Base-by-base conservation (phyloP, 2,888 invertebrate genomes). In the Therioaphis trifolii region DNA sequence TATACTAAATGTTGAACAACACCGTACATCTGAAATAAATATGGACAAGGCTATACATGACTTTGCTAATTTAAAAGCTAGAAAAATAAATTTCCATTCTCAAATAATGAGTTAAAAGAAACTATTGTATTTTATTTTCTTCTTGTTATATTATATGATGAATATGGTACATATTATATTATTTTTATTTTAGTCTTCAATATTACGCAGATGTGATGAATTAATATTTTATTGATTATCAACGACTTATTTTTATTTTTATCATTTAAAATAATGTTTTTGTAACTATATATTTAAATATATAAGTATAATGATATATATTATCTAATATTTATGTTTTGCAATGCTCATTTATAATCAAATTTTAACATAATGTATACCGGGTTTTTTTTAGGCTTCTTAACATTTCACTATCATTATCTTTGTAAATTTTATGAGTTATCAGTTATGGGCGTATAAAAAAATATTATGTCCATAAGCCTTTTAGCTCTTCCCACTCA, bases 211-310 rank as follows among this genome's bases (percentile, higher is more conserved):
- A 14, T 27, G 14, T 14, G 0, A 61, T 27, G 14, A 24, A 61
- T 27, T 14, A 1, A 27, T 61, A 61, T 35, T 3, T 7, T 7
- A 35, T 35, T n/a, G n/a, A n/a, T n/a, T n/a, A n/a, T n/a, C n/a
- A n/a, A n/a, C n/a, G n/a, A n/a, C n/a, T n/a, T 35, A 35, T 35
- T 5, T 5, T 35, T 35, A 35, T 40, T 18, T 35, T 40, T 12
- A 68, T 68, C 5, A 63, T 63, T 63, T 24, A 35, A 24, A 27
- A 27, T 27, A 27, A 63, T 27, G 4, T 35, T 63, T 68, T 40
- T 68, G n/a, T 68, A 40, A 40, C 35, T 68, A 68, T 68, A 40
- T 35, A 18, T 68, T 68, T 40, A 29, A 66, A 66, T 66, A 66
- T 66, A 66, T 66, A n/a, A n/a, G n/a, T n/a, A n/a, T n/a, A n/a